These are phyloP conservation scores for Iphiclides podalirius DNA, from an alignment of 2,888 invertebrate species.

Conservation along the genomic window DNA sequence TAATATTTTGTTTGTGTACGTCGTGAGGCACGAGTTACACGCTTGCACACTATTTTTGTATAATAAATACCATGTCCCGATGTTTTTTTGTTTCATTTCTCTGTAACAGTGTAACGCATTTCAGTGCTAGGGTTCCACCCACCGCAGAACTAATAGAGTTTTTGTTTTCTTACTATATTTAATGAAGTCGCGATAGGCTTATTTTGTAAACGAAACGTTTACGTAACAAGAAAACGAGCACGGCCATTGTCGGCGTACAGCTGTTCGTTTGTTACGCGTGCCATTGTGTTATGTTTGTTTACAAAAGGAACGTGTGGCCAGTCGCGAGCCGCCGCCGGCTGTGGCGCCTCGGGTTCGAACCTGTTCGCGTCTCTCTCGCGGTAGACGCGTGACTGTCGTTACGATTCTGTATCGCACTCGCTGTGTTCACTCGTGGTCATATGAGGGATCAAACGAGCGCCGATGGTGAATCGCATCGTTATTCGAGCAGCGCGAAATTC, in stretches of 20 bases:
- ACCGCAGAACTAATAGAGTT: too few relatives aligned
- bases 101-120: constrained; percentile 27
- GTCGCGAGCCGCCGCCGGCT: constrained; percentile 35
- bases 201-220: constrained; percentile 60
- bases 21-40: constrained; percentile 74
- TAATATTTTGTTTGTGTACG: constrained; percentile 75
- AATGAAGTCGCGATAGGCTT: constrained; percentile 29
- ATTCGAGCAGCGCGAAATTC: too few relatives aligned
- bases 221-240: constrained; percentile 59
- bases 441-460: too few relatives aligned
- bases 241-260: constrained; percentile 69
- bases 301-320: constrained; percentile 44
- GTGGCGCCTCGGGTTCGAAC: constrained; percentile 26
- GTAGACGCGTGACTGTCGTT: too few relatives aligned
- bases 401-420: too few relatives aligned
- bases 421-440: too few relatives aligned
- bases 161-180: background rate
- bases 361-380: too few relatives aligned
- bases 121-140: constrained; percentile 9
- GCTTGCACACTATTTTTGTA: constrained; percentile 80
- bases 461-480: too few relatives aligned
- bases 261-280: constrained; percentile 62
- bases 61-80: constrained; percentile 79
- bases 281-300: constrained; percentile 59
- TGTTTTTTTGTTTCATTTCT: constrained; percentile 65